Conservation (phyloP, 64 coral and sea anemone species). For the Acropora tenuis region DNA sequence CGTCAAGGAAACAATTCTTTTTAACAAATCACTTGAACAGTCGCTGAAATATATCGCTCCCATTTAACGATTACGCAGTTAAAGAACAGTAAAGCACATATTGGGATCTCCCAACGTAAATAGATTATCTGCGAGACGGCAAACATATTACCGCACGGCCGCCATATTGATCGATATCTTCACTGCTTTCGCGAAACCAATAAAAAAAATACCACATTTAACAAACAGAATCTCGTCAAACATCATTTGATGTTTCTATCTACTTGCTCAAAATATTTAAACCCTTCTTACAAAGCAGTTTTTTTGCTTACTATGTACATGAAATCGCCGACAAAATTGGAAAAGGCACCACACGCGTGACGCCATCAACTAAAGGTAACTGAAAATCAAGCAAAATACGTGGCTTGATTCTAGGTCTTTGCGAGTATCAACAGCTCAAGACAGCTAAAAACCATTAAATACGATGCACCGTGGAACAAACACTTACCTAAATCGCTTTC, state of each 20-base stretch:
- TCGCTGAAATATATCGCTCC: background rate
- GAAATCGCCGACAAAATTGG: background rate
- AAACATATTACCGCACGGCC: slow-evolving; percentile 9
- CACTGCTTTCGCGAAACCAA: background rate
- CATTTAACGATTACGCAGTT: background rate
- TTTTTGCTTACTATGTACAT: background rate
- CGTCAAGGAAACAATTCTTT: background rate
- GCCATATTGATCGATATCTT: slow-evolving; percentile 7
- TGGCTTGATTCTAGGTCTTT: background rate
- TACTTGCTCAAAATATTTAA: background rate
- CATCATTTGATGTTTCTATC: background rate
- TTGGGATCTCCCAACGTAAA: background rate
- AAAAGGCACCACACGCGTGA: background rate
- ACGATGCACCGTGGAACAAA: background rate
- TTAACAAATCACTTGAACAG: background rate
- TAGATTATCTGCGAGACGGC: background rate
- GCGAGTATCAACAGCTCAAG: background rate
- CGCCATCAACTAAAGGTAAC: background rate
- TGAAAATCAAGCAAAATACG: background rate
- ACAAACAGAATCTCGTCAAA: background rate
- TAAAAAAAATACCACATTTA: background rate
- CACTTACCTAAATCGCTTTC: slow-evolving; percentile 42
- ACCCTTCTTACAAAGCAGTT: background rate
- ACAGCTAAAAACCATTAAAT: background rate
- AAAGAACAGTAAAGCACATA: background rate